Base-by-base conservation (phyloP, 2,797 vertebrate genomes). In the Discoglossus pictus region DNA sequence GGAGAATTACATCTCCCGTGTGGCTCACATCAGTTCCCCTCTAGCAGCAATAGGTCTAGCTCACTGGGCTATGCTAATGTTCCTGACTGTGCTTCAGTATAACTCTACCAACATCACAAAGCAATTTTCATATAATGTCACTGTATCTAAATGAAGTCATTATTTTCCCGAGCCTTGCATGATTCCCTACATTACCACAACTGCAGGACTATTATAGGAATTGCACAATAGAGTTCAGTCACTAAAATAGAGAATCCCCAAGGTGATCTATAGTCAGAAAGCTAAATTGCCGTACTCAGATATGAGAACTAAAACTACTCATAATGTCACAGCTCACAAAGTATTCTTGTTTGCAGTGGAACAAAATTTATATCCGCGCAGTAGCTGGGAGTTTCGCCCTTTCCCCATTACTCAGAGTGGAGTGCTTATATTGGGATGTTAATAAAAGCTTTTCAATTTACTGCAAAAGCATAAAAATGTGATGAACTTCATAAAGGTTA, bases 401-500 rank as follows among this genome's bases (percentile, higher is more conserved):
- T 39, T 15, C 9, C 21, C 51, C 43, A 38, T 67, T 59, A 59
- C 54, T 67, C 65, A 59, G 23, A 7, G 44, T 34, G 42, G 65
- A 67, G 35, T 43, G 43, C 65, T 59, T 67, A 59, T 51, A 59
- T 42, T 67, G 42, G 44, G 39, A 12, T 48, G 43, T 67, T 67
- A 67, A 67, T 67, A 67, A 67, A 67, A 21, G 16, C 46, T 11
- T 46, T 35, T 20, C 65, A 34, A 50, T 67, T 67, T 67, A 67
- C 65, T 58, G 65, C 35, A 6, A 42, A 17, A 16, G 35, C 54
- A 67, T 67, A 59, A 67, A 65, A 67, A 18, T 24, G n/a, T 17
- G 44, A 47, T 51, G 54, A 67, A 40, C 53, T 67, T 67, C 65
- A 67, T 59, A 59, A 67, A 58, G 59, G 65, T 59, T 67, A 67